Evolutionary conservation across 2,888 invertebrate species (phyloP).

Genomic region (Drymonia ruficornis): DNA sequence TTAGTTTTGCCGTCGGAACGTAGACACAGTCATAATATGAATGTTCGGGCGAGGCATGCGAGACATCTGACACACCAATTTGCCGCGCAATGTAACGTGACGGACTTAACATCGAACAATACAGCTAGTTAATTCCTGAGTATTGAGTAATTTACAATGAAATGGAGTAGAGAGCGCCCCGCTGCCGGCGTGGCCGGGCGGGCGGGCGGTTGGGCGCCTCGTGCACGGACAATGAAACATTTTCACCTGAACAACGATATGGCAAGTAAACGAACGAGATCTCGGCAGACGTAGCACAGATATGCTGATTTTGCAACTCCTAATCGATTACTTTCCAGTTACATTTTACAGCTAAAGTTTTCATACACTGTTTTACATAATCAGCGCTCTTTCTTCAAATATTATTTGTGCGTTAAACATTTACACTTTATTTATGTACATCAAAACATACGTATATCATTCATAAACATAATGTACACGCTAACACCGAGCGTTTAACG

Average conservation of each 20-base stretch:
- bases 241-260: constrained; percentile 32
- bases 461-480: constrained; percentile 75
- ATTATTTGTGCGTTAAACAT: constrained; percentile 85
- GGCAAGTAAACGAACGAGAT: constrained; percentile 28
- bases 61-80: too few relatives aligned
- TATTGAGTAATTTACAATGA: constrained; percentile 45
- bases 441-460: constrained; percentile 82
- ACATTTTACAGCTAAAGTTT: constrained; percentile 73
- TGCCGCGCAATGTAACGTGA: constrained; percentile 45
- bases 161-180: constrained; percentile 34
- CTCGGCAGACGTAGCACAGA: constrained; percentile 58
- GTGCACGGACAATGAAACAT: constrained; percentile 25
- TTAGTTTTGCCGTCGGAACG: too few relatives aligned
- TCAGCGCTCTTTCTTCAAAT: constrained; percentile 66
- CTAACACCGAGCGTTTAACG: constrained; percentile 74
- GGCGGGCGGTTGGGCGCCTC: constrained; percentile 16
- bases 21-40: too few relatives aligned
- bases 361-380: constrained; percentile 69
- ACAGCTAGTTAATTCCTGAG: constrained; percentile 50
- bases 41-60: too few relatives aligned
- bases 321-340: constrained; percentile 69
- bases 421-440: constrained; percentile 84
- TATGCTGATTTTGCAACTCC: constrained; percentile 65
- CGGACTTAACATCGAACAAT: constrained; percentile 45
- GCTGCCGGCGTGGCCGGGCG: constrained; percentile 13